Evolutionary conservation across 37 sponge, comb jelly and placozoan species (phyloP).

Genomic region (Tethya wilhelma): DNA sequence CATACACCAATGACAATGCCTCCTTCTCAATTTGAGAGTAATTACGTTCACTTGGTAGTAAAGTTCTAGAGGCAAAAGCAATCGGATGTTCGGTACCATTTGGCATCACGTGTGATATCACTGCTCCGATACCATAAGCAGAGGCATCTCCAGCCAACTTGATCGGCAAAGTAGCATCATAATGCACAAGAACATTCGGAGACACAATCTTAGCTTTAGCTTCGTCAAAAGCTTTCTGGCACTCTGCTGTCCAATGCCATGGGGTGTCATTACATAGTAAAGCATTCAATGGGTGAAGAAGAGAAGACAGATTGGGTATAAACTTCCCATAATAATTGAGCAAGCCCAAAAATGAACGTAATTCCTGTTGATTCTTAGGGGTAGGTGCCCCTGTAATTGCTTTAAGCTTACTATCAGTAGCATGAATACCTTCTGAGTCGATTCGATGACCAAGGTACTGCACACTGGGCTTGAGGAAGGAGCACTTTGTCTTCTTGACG

Average conservation of each 20-base stretch:
- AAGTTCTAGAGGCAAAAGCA: slow-evolving; percentile 13
- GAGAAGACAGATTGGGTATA: slow-evolving; percentile 13
- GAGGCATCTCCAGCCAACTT: slow-evolving; percentile 19
- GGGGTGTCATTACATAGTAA: neutral
- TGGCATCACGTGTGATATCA: neutral
- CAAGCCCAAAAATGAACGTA: slow-evolving; percentile 26
- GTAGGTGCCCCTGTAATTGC: slow-evolving; percentile 17
- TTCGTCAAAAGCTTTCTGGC: neutral
- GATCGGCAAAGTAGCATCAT: slow-evolving; percentile 17
- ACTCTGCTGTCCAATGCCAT: slow-evolving; percentile 29
- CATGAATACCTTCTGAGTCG: slow-evolving; percentile 9
- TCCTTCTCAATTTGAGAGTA: slow-evolving; percentile 38
- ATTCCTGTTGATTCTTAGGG: slow-evolving; percentile 24
- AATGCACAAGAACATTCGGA: slow-evolving; percentile 14
- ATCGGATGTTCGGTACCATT: slow-evolving; percentile 16
- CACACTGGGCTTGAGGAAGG: neutral
- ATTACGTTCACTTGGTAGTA: neutral
- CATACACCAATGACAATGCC: slow-evolving; percentile 5
- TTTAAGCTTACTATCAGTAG: neutral
- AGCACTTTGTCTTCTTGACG: neutral
- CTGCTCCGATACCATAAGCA: slow-evolving; percentile 33
- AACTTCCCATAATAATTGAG: slow-evolving; percentile 42
- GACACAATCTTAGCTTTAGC: neutral
- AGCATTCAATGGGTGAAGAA: slow-evolving; percentile 4
- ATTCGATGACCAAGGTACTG: slow-evolving; percentile 30